These are phyloP conservation scores for Camponotus fellah DNA, from an alignment of 2,888 invertebrate genomes.

Conservation along the genomic window DNA sequence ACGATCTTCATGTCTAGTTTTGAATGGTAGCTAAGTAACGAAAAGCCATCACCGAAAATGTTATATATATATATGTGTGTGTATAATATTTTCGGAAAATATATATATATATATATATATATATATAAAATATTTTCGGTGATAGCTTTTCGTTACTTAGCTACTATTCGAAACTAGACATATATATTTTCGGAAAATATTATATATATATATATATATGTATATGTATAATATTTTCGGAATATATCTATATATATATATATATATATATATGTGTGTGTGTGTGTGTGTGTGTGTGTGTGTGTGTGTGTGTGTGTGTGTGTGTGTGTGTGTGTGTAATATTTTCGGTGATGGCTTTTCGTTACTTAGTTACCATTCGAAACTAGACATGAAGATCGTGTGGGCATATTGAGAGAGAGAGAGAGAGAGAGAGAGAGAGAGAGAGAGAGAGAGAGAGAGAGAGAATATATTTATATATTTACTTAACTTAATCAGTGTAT, in stretches of 20 bases:
- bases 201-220: too few relatives aligned
- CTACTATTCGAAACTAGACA: slow-evolving; percentile 81
- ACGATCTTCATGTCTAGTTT: slow-evolving; percentile 80
- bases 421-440: too few relatives aligned
- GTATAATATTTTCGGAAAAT: too few relatives aligned
- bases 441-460: slow-evolving; percentile 63
- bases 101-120: too few relatives aligned
- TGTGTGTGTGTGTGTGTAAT: too few relatives aligned
- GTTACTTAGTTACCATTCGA: slow-evolving; percentile 79
- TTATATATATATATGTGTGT: too few relatives aligned
- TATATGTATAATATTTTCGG: slow-evolving; percentile 7
- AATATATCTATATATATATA: too few relatives aligned
- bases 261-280: too few relatives aligned
- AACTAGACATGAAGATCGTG: slow-evolving; percentile 80
- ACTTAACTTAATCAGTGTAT: slow-evolving; percentile 45
- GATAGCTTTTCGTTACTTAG: slow-evolving; percentile 74
- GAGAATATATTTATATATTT: slow-evolving; percentile 80
- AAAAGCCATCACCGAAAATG: slow-evolving; percentile 69
- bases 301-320: too few relatives aligned
- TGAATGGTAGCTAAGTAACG: slow-evolving; percentile 78
- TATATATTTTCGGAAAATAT: too few relatives aligned
- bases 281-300: too few relatives aligned
- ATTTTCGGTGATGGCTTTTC: slow-evolving; percentile 75
- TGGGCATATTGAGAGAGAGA: slow-evolving; percentile 77
- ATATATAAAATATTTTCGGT: slow-evolving; percentile 13